Conservation (phyloP, 2,797 vertebrate genomes). For the Alectoris magna region DNA sequence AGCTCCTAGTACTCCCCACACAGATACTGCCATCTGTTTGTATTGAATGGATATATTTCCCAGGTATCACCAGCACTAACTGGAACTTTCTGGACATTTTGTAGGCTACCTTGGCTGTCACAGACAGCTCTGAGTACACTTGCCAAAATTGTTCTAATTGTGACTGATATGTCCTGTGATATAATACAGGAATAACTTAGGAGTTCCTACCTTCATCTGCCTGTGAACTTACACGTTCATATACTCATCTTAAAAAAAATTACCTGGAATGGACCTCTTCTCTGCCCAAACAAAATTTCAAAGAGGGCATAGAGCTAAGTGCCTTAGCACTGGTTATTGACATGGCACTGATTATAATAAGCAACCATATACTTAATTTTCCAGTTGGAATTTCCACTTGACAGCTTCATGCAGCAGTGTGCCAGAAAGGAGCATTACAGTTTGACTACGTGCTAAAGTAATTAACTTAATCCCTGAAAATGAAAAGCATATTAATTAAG, state of each 20-base stretch:
- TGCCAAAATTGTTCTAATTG: background rate
- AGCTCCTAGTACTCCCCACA: background rate
- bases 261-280: background rate
- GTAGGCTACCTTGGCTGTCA: background rate
- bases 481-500: constrained; percentile 59
- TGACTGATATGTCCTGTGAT: background rate
- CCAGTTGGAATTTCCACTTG: constrained; percentile 36
- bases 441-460: constrained; percentile 29
- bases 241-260: background rate
- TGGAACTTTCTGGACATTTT: background rate
- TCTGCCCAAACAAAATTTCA: background rate
- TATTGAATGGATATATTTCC: background rate
- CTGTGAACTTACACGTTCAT: background rate
- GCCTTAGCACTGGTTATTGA: constrained; percentile 20
- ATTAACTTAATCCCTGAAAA: constrained; percentile 55
- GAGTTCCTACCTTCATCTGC: background rate
- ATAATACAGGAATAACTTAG: background rate
- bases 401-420: constrained; percentile 22
- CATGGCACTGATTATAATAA: constrained; percentile 19
- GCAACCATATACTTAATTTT: constrained; percentile 42
- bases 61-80: background rate
- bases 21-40: background rate
- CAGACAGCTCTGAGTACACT: background rate
- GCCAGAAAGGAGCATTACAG: constrained; percentile 32
- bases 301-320: background rate